phyloP scores from a whole-genome alignment of 2,797 vertebrate genomes.

The Trachurus trachurus region DNA sequence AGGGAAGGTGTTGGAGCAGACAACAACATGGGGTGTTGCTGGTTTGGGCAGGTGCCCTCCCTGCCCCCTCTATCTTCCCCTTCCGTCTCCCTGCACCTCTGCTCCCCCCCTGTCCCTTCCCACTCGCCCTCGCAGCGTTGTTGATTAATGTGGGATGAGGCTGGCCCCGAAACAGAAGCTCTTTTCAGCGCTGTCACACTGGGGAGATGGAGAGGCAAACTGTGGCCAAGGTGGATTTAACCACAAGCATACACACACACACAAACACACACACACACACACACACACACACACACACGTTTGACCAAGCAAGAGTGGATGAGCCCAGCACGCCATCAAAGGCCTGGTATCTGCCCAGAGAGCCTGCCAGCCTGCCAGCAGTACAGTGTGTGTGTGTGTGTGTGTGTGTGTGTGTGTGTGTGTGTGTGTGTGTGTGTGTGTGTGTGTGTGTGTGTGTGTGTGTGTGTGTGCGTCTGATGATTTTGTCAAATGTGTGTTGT shows the following conservation, averaged over 20 bases:
- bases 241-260: constrained; percentile 64
- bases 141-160: constrained; percentile 81
- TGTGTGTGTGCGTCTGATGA: constrained; percentile 26
- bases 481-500: constrained; percentile 34
- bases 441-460: constrained; percentile 49
- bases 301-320: constrained; percentile 69
- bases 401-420: constrained; percentile 42
- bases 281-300: constrained; percentile 61
- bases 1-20: constrained; percentile 42
- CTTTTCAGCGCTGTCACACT: constrained; percentile 77
- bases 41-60: constrained; percentile 51
- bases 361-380: constrained; percentile 63
- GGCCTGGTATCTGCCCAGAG: constrained; percentile 71
- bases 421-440: constrained; percentile 42
- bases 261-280: constrained; percentile 56
- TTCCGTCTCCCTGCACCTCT: constrained; percentile 29
- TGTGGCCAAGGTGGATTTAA: constrained; percentile 84
- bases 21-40: constrained; percentile 44
- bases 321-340: constrained; percentile 73
- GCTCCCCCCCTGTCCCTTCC: constrained; percentile 42
- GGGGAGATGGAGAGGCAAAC: constrained; percentile 83
- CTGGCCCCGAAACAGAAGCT: constrained; percentile 78
- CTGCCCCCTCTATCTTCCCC: constrained; percentile 37
- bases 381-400: constrained; percentile 37
- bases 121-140: constrained; percentile 65